Percentiles rank a stretch among this genome's conserved stretches.
These are phyloP conservation scores for Synanthedon myopaeformis DNA, from an alignment of 2,888 invertebrate genomes.

Conservation along the genomic window DNA sequence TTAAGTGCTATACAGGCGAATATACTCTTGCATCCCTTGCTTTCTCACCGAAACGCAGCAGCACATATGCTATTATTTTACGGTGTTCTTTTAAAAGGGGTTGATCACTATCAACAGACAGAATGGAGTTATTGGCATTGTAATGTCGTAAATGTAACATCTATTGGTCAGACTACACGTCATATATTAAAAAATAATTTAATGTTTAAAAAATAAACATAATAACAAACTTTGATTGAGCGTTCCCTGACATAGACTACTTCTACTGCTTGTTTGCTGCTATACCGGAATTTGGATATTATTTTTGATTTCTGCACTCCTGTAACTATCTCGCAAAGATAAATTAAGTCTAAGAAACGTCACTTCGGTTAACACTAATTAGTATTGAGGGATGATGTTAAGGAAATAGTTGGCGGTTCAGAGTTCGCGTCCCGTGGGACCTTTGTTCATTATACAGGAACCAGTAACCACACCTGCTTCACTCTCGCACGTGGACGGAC, in stretches of 20 bases:
- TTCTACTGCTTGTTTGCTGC: background rate
- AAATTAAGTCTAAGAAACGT: constrained; percentile 17
- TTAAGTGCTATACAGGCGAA: too few species aligned
- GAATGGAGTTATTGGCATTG: too few species aligned
- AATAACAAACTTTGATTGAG: too few species aligned
- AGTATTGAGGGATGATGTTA: constrained; percentile 15
- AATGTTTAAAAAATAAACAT: background rate
- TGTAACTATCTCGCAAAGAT: background rate
- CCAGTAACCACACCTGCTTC: constrained; percentile 2
- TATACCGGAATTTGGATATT: background rate
- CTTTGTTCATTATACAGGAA: constrained; percentile 18
- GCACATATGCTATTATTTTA: too few species aligned
- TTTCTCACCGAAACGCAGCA: too few species aligned
- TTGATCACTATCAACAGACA: too few species aligned
- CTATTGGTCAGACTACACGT: too few species aligned
- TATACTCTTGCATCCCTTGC: too few species aligned
- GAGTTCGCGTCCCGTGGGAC: constrained; percentile 52
- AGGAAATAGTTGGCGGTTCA: constrained; percentile 44
- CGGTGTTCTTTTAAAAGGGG: too few species aligned
- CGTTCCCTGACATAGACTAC: too few species aligned
- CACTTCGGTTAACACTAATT: constrained; percentile 30
- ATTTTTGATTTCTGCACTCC: background rate
- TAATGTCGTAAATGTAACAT: too few species aligned
- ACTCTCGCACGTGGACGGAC: constrained; percentile 37
- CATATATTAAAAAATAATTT: background rate